These are phyloP conservation scores for Gymnothorax javanicus DNA, from an alignment of 2,797 vertebrate genomes.

Conservation along the genomic window DNA sequence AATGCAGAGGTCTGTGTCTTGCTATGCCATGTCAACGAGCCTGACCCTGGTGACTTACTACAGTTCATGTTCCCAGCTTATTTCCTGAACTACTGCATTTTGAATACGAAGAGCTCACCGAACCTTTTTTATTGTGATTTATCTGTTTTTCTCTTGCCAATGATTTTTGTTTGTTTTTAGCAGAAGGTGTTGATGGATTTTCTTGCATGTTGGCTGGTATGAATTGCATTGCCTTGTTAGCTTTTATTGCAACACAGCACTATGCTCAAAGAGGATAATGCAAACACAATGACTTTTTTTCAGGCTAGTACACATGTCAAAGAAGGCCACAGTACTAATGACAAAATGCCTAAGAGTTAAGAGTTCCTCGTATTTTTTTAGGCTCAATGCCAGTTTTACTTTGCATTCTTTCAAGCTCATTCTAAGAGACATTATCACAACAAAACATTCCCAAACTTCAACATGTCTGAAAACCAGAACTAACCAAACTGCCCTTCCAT, in stretches of 20 bases:
- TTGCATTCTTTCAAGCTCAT: background rate
- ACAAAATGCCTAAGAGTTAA: background rate
- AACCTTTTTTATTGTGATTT: conserved; percentile 19
- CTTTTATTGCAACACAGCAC: background rate
- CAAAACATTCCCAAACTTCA: background rate
- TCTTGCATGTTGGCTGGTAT: conserved; percentile 9
- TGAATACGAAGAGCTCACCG: background rate
- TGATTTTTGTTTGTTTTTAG: background rate
- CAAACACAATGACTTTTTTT: background rate
- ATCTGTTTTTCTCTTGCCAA: background rate
- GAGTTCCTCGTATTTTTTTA: background rate
- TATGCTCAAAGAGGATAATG: background rate
- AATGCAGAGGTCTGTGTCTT: background rate
- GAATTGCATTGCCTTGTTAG: background rate
- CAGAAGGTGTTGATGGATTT: background rate
- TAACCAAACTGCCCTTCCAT: background rate
- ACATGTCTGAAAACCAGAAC: background rate
- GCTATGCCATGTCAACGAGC: background rate
- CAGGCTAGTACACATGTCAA: background rate
- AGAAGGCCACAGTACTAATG: background rate
- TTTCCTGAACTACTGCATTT: background rate
- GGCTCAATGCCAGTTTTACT: background rate
- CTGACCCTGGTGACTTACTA: background rate
- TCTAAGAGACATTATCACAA: background rate
- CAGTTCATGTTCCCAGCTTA: background rate